Evolutionary conservation across 2,797 vertebrate genomes (phyloP).

Genomic region (Podarcis lilfordi): DNA sequence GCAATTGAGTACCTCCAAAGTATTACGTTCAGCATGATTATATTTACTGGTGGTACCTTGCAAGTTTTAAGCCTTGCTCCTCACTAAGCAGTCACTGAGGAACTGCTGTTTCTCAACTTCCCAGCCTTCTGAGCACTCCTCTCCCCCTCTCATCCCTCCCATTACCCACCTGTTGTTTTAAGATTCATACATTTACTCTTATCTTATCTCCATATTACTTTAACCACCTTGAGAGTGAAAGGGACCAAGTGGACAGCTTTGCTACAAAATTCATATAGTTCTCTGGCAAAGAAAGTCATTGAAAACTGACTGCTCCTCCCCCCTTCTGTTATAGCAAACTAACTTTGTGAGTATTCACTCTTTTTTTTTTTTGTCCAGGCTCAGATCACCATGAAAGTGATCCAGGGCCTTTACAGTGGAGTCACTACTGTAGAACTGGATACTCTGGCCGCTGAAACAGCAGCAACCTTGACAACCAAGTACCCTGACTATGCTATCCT

Average conservation of each 20-base stretch:
- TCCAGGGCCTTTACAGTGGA: constrained; percentile 94
- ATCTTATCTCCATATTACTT: neutral
- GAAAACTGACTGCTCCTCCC: neutral
- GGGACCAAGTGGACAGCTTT: rapidly evolving
- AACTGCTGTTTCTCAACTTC: neutral
- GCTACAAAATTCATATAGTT: neutral
- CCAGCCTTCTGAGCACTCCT: neutral
- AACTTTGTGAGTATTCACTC: no score
- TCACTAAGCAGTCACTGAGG: neutral
- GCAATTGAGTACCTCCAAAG: neutral
- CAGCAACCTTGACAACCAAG: constrained; percentile 96
- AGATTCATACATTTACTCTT: neutral
- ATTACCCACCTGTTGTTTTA: neutral
- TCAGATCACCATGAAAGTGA: constrained; percentile 99
- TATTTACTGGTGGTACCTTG: no score
- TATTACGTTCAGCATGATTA: no score
- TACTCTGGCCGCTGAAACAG: constrained; percentile 92
- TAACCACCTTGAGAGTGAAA: rapidly evolving
- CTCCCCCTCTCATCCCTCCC: neutral
- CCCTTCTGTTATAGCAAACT: neutral
- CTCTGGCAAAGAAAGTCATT: no score
- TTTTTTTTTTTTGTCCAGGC: constrained; percentile 73
- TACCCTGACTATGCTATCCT: constrained; percentile 96
- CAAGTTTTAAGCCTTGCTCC: no score
- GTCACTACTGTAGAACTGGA: constrained; percentile 97